Evolutionary conservation across 2,888 invertebrate genomes (phyloP), one percentile per base, ranked within the genome.

Genomic region (Helleia helle): DNA sequence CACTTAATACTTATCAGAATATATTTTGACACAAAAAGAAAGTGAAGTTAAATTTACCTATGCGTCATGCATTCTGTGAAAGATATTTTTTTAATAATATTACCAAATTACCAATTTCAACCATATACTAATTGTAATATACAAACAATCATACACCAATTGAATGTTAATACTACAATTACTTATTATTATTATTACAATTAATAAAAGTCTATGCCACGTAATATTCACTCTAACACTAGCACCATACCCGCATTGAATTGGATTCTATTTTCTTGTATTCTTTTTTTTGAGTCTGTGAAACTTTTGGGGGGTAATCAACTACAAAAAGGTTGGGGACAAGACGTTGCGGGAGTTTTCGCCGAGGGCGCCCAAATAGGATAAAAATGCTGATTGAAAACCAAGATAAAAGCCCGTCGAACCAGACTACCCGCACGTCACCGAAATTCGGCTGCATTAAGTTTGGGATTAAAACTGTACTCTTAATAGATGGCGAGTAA

Each of bases 261-360:
- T 22, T 22, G 22, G 22, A 22, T 22, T 22, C 22, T 4, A 22
- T 22, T 22, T 22, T 22, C n/a, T 5, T 5, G 2, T 5, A 8
- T 7, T 22, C 8, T 8, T 22, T 22, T 22, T 22, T 38, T 38
- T 29, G 29, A 15, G 17, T 41, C 28, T 37, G 59, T 62, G 58
- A 59, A 57, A 58, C 58, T 56, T 64, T 53, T 51, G 45, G 49
- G 50, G 40, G 49, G 47, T 49, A 49, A 51, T 51, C 50, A 51
- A 43, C 39, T 46, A 47, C 41, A 40, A 48, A 44, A 50, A 47
- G 48, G 47, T 40, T 42, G 44, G 39, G 41, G 41, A 43, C 40
- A 48, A 48, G 48, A 48, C 44, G 47, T 42, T 44, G 36, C 34
- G 38, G 37, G 36, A 48, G 47, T 40, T 41, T 48, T 25, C 36